Evolutionary conservation across 2,113 vertebrate genomes (phyloP).

Genomic region (Paradoxurus hermaphroditus): DNA sequence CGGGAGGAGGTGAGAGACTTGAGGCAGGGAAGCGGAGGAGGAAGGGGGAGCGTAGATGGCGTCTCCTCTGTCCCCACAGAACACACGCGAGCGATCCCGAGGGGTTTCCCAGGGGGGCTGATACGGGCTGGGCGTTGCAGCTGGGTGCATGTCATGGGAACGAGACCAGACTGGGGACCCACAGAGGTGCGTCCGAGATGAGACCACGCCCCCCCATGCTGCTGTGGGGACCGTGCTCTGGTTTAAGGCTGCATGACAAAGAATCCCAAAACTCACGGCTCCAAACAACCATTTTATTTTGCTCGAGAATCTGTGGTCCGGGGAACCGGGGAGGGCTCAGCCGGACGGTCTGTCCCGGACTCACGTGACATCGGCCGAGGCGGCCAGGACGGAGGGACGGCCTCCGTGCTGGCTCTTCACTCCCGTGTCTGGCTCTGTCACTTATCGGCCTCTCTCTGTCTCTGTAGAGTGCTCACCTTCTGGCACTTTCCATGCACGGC

Average conservation of each 20-base stretch:
- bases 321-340: not conserved
- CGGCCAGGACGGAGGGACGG: no score
- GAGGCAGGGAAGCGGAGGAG: not conserved
- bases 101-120: no score
- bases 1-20: not conserved
- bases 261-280: not conserved
- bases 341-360: not conserved
- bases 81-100: not conserved
- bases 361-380: not conserved
- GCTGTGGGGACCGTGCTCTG: not conserved
- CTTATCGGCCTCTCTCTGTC: no score
- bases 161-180: not conserved
- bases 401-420: not conserved
- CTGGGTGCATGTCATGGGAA: not conserved
- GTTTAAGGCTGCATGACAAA: not conserved
- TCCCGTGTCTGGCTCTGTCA: no score
- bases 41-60: not conserved
- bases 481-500: not conserved
- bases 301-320: not conserved
- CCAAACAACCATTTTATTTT: not conserved
- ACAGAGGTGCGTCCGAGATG: accelerated
- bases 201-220: not conserved
- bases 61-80: not conserved
- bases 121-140: not conserved
- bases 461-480: no score